These are phyloP conservation scores for Lasius fuliginosus DNA, from an alignment of 2,888 invertebrate genomes.

Conservation along the genomic window DNA sequence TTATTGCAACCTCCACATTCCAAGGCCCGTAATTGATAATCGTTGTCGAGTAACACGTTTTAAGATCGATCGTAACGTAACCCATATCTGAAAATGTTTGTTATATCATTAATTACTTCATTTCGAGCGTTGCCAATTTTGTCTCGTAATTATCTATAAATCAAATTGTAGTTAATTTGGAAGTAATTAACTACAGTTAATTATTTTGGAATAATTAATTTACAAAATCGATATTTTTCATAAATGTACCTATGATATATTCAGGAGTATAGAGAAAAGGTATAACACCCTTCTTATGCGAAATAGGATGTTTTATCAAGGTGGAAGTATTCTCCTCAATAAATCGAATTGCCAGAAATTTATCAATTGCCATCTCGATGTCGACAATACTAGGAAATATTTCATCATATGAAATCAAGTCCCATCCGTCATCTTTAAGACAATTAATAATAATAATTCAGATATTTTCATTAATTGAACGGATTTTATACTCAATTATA, in stretches of 20 bases:
- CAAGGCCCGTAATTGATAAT: conserved; percentile 88
- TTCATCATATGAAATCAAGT: conserved; percentile 84
- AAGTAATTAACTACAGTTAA: background rate
- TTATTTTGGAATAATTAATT: conserved; percentile 5
- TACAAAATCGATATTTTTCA: background rate
- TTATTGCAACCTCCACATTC: conserved; percentile 86
- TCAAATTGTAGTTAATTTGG: background rate
- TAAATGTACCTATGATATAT: conserved; percentile 86
- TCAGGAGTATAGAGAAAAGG: conserved; percentile 86
- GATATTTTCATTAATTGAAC: background rate
- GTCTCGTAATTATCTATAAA: background rate
- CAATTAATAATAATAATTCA: conserved; percentile 4
- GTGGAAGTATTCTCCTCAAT: conserved; percentile 86
- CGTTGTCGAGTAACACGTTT: conserved; percentile 86
- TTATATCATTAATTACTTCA: conserved; percentile 10
- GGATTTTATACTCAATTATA: background rate
- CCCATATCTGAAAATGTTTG: conserved; percentile 86
- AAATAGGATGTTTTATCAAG: conserved; percentile 78
- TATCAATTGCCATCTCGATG: conserved; percentile 89
- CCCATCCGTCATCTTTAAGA: conserved; percentile 80
- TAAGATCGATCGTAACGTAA: conserved; percentile 87
- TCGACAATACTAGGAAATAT: conserved; percentile 88
- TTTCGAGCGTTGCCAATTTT: background rate
- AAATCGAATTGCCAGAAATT: conserved; percentile 87
- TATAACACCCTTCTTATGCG: conserved; percentile 84